These are phyloP conservation scores for Smutsia gigantea DNA, from an alignment of 2,797 vertebrate genomes.

Conservation along the genomic window DNA sequence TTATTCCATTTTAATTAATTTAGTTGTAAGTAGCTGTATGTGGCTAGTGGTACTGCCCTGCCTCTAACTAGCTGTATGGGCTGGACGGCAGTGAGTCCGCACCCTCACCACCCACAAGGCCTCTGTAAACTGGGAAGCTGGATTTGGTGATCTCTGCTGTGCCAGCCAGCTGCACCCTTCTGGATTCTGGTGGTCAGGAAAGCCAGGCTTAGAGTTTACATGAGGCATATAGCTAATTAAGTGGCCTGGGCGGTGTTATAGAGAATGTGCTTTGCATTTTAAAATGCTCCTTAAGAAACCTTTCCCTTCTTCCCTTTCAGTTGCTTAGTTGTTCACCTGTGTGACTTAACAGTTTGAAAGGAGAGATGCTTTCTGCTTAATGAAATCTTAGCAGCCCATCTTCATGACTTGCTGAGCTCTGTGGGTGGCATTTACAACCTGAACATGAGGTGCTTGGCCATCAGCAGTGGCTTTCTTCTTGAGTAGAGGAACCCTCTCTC, in stretches of 20 bases:
- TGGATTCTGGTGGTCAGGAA: neutral
- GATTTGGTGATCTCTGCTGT: too few relatives aligned
- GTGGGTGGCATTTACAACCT: neutral
- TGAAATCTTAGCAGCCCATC: slow-evolving; percentile 45
- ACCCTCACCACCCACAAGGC: fast-evolving
- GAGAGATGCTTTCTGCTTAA: slow-evolving; percentile 21
- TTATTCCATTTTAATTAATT: neutral
- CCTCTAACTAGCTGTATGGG: too few relatives aligned
- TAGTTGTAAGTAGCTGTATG: neutral
- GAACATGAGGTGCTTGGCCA: neutral
- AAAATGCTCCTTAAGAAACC: slow-evolving; percentile 44
- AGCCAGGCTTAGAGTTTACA: neutral
- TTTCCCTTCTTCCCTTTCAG: slow-evolving; percentile 47
- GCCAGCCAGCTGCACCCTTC: neutral
- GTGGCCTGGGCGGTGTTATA: neutral
- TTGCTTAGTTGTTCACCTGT: slow-evolving; percentile 33
- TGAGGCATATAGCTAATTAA: slow-evolving; percentile 55
- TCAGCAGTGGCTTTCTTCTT: neutral
- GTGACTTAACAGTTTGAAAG: slow-evolving; percentile 24
- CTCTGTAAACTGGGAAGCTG: neutral
- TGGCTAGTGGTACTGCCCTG: too few relatives aligned
- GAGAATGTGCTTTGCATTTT: slow-evolving; percentile 46
- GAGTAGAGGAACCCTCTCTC: neutral
- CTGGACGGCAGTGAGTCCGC: neutral
- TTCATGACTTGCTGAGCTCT: neutral